Percentiles rank a stretch among this genome's conserved stretches.
Conservation (phyloP, 2,797 vertebrate genomes). For the Chiroxiphia lanceolata region DNA sequence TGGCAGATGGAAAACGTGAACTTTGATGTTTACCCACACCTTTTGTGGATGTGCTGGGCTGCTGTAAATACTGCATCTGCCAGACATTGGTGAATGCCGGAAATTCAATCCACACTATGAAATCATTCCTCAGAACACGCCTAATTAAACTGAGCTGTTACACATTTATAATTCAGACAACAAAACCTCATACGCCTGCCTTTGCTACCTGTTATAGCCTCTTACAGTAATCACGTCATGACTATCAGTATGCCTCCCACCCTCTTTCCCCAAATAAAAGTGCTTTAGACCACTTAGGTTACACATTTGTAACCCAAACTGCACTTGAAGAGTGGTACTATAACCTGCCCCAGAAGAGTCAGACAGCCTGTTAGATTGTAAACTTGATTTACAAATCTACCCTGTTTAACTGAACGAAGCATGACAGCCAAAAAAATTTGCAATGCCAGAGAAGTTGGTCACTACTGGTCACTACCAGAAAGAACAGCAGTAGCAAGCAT, state of each 20-base stretch:
- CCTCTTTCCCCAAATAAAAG: neutral
- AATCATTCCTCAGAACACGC: neutral
- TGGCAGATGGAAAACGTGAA: neutral
- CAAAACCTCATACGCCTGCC: neutral
- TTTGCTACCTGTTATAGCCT: neutral
- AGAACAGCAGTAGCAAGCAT: neutral
- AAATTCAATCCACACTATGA: neutral
- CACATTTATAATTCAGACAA: neutral
- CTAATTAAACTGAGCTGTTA: neutral
- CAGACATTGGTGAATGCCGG: neutral
- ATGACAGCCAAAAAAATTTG: neutral
- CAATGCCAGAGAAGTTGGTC: neutral
- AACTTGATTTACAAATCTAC: neutral
- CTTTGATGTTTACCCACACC: neutral
- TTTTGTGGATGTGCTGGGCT: neutral
- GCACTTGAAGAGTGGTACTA: neutral
- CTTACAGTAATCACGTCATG: neutral
- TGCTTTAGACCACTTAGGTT: neutral
- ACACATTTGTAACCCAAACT: neutral
- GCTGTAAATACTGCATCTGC: neutral
- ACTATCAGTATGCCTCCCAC: neutral
- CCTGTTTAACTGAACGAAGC: neutral
- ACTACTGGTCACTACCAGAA: neutral
- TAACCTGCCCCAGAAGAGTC: neutral
- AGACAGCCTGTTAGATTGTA: neutral